Evolutionary conservation across 2,113 vertebrate species (phyloP).

Genomic region (Ranitomeya variabilis): DNA sequence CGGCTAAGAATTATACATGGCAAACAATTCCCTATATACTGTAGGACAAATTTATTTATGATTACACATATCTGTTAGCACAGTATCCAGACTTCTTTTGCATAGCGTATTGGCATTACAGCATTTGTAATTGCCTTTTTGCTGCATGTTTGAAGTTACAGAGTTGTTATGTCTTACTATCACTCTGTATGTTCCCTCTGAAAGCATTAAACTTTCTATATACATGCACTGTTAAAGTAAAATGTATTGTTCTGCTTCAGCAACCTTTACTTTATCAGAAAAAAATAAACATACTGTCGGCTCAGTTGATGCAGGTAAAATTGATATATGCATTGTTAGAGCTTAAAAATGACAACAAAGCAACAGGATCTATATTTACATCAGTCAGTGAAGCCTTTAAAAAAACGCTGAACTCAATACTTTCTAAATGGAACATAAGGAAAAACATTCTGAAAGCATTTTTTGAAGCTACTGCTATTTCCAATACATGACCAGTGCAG

Average conservation of each 20-base stretch:
- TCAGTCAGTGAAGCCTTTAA: not conserved
- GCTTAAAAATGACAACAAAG: constrained; percentile 9
- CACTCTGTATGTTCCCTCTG: not conserved
- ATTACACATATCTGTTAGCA: not conserved
- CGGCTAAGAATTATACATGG: not conserved
- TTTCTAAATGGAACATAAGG: not conserved
- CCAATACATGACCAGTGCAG: not conserved
- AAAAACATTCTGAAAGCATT: not conserved
- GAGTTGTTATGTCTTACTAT: not conserved
- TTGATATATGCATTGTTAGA: constrained; percentile 1
- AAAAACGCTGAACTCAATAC: not conserved
- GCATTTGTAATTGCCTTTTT: not conserved
- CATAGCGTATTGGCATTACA: not conserved
- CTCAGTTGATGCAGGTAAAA: not conserved
- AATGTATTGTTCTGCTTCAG: not conserved
- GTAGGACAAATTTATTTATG: constrained; percentile 14
- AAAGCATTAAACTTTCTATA: not conserved
- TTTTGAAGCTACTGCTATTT: not conserved
- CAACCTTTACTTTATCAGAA: not conserved
- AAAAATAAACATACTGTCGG: not conserved
- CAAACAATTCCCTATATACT: not conserved
- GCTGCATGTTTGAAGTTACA: not conserved
- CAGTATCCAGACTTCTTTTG: not conserved
- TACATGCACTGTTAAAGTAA: not conserved
- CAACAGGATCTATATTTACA: not conserved